These are phyloP conservation scores for Phalloptychus januarius DNA, from an alignment of 2,797 vertebrate species.

Conservation along the genomic window DNA sequence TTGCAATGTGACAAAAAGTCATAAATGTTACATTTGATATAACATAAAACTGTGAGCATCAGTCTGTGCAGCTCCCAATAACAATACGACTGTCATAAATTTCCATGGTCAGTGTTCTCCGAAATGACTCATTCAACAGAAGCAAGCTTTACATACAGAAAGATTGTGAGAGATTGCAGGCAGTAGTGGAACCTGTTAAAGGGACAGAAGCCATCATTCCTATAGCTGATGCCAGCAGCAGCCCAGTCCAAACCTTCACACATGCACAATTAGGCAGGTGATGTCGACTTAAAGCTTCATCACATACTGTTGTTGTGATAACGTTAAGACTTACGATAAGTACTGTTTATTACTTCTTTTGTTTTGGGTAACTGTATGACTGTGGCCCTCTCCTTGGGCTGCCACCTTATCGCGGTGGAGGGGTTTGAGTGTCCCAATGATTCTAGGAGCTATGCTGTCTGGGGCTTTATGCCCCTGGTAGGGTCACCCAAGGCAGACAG, in stretches of 20 bases:
- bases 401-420: too few relatives aligned
- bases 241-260: neutral
- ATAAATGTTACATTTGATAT: neutral
- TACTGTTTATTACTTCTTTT: too few relatives aligned
- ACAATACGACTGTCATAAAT: neutral
- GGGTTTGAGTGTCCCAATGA: too few relatives aligned
- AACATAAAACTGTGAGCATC: neutral
- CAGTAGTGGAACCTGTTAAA: neutral
- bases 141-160: neutral
- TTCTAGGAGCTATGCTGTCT: too few relatives aligned
- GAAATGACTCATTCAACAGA: neutral
- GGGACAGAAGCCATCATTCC: neutral
- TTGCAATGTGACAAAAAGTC: neutral
- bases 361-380: too few relatives aligned
- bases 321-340: too few relatives aligned
- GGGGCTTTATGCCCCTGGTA: too few relatives aligned
- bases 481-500: too few relatives aligned
- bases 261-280: too few relatives aligned
- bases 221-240: neutral
- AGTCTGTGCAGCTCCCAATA: neutral
- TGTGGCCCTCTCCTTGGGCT: too few relatives aligned
- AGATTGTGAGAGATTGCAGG: neutral
- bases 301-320: too few relatives aligned
- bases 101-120: neutral
- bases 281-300: too few relatives aligned